Evolutionary conservation across 2,797 vertebrate species (phyloP), one percentile per base, ranked within the genome.

Genomic region (Oryzias sinensis): DNA sequence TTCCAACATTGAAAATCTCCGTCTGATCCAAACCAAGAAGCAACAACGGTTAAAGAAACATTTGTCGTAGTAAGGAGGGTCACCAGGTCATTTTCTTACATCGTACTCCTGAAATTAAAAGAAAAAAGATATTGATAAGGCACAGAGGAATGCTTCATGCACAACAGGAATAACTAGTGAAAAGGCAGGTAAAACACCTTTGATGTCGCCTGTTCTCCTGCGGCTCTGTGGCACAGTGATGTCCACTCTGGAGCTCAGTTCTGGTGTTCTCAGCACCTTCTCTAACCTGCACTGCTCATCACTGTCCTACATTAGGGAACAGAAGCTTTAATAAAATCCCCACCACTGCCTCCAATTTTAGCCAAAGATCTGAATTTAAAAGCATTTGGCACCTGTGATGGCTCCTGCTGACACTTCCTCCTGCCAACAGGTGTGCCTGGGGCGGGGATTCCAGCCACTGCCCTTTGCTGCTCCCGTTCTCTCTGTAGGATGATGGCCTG

Each of bases 191-290:
- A 4, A 11, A 25, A 14, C 8, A 90, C 90, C 80, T 78, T 54
- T 77, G 27, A 57, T 49, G 45, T 87, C 79, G 0, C 64, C 9
- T 11, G 53, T 81, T 72, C 84, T 89, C 61, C 76, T 85, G 49
- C 92, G 90, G 53, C 43, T 77, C 42, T 75, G 85, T 15, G 89
- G 89, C 57, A 91, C 72, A 33, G 81, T 86, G 13, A 25, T 55
- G 50, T 93, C 90, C 27, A 59, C 58, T 46, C 66, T 70, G 1
- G 46, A 43, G 24, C 43, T 44, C 4, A 83, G 67, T 27, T 90
- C 89, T 0, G 91, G 87, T 1, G 89, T 90, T 43, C 49, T 88
- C 65, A 93, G 70, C 27, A 93, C 68, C 55, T 90, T 87, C 72
- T 92, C 91, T 59, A 93, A 70, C 53, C 64, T 75, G 18, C 56